Evolutionary conservation across 2,888 invertebrate genomes (phyloP).

Genomic region (Drosophila meridionalis): DNA sequence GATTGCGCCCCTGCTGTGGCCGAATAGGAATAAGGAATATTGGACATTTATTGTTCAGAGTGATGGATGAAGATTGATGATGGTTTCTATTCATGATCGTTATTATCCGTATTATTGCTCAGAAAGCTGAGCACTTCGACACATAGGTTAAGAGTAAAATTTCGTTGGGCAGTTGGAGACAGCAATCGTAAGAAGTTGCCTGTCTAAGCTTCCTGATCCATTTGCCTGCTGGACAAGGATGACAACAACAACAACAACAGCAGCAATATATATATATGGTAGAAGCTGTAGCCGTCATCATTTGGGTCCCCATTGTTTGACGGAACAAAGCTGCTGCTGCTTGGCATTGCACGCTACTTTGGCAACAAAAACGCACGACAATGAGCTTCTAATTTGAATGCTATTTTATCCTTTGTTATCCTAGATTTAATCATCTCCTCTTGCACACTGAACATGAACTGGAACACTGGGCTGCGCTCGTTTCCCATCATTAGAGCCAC

Average conservation of each 20-base stretch:
- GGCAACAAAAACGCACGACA: constrained; percentile 69
- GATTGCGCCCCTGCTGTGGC: constrained; percentile 8
- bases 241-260: constrained; percentile 10
- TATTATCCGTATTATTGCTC: constrained; percentile 47
- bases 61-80: constrained; percentile 78
- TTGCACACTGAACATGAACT: constrained; percentile 18
- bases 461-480: constrained; percentile 26
- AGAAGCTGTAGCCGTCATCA: constrained; percentile 61
- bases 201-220: constrained; percentile 13
- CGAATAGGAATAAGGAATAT: constrained; percentile 38
- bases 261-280: not conserved
- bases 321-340: constrained; percentile 52
- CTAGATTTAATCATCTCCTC: constrained; percentile 73
- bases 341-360: constrained; percentile 59
- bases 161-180: not conserved
- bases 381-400: constrained; percentile 78
- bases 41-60: constrained; percentile 50
- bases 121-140: constrained; percentile 9
- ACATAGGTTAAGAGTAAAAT: not conserved
- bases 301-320: constrained; percentile 69
- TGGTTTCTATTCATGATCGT: constrained; percentile 59
- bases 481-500: constrained; percentile 73
- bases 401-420: constrained; percentile 72
- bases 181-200: not conserved
- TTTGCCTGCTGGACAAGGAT: not conserved